These are phyloP conservation scores for Nibea albiflora DNA, from an alignment of 2,113 vertebrate species.

Conservation along the genomic window DNA sequence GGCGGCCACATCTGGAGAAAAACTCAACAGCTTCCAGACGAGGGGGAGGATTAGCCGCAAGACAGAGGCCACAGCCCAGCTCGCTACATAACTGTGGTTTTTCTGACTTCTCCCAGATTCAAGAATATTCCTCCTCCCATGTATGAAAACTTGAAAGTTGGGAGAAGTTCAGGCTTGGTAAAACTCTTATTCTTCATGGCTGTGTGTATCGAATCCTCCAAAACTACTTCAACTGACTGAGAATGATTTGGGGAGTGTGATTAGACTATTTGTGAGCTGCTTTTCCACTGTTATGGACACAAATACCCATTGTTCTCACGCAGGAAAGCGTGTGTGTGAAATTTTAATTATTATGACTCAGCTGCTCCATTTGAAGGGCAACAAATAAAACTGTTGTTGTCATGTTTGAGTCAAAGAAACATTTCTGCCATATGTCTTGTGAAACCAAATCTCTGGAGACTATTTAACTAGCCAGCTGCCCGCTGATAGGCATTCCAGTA, in stretches of 20 bases:
- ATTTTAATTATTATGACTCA: constrained; percentile 36
- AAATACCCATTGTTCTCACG: constrained; percentile 14
- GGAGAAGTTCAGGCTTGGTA: constrained; percentile 9
- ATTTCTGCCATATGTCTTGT: constrained; percentile 39
- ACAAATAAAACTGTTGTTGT: constrained; percentile 35
- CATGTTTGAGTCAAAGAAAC: constrained; percentile 19
- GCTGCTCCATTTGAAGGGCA: constrained; percentile 21
- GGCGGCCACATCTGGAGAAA: constrained; percentile 77
- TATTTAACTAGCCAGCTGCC: constrained; percentile 68
- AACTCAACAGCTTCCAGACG: constrained; percentile 75
- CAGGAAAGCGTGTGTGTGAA: constrained; percentile 27
- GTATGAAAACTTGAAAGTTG: not conserved
- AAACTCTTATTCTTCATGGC: not conserved
- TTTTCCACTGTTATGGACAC: constrained; percentile 6
- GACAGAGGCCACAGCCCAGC: constrained; percentile 65
- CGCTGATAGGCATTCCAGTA: constrained; percentile 61
- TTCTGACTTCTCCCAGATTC: constrained; percentile 40
- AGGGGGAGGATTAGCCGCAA: constrained; percentile 66
- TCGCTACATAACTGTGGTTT: constrained; percentile 76
- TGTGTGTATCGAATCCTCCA: constrained; percentile 10
- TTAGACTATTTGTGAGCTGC: not conserved
- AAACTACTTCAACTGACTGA: not conserved
- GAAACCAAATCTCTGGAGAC: constrained; percentile 24
- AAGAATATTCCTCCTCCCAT: constrained; percentile 43
- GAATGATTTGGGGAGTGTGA: not conserved